Base-by-base conservation (phyloP, 1,140 invertebrate species). In the Drosophila seguyi region DNA sequence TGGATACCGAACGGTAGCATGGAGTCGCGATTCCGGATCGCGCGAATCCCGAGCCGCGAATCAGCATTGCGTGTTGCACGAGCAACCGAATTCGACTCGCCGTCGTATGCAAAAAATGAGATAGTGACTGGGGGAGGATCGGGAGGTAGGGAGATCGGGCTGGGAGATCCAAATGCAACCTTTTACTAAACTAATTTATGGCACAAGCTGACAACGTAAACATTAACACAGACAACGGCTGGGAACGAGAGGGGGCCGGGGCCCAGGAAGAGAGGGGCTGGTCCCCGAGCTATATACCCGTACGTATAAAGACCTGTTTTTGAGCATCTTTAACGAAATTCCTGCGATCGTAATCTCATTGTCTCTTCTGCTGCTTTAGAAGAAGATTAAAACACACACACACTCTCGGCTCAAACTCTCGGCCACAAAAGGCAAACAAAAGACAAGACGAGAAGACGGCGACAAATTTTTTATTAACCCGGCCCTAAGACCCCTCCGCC, bases 131-230 rank as follows among this genome's bases (percentile, higher is more conserved):
- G 14, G 25, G 58, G 13, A 1, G 25, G 29, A 48, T 29, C 6
- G 13, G 13, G 42, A 16, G 22, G 25, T 29, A 20, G 61, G 62
- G 41, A 45, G 34, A 56, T 52, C 61, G 41, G 55, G 48, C 20
- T 67, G 42, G 53, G 36, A 87, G 78, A 79, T 55, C 63, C 85
- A 83, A 88, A 88, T 88, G 85, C 84, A 88, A 90, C 84, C 84
- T 91, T 88, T 90, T 90, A 90, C 84, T 88, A 88, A 92, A 92
- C 91, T 92, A 92, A 92, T 92, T 92, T 92, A 92, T 92, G 90
- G 90, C 90, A 86, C 86, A 92, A 92, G 91, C 85, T 87, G 84
- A 77, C 84, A 92, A 88, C 85, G 86, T 90, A 90, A 90, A 90
- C 86, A 90, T 90, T 90, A 86, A 90, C 86, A 82, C 86, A 79